Evolutionary conservation across 1,140 invertebrate species (phyloP), one percentile per base, ranked within the genome.

Genomic region (Drosophila kikkawai): DNA sequence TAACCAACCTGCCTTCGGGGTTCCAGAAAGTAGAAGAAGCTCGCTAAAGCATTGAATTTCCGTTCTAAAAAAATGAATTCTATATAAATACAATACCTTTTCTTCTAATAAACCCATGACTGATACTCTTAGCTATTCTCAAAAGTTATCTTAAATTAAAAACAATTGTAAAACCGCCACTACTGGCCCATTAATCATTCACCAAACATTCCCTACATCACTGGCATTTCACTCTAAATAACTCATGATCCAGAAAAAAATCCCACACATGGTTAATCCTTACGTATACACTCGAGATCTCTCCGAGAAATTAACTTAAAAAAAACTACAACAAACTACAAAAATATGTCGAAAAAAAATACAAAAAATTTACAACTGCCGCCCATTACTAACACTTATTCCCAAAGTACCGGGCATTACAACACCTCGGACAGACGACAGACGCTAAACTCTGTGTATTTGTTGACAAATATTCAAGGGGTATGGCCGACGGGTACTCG

Each of bases 221-320:
- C 19, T 29, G 17, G 1, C 17, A 22, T 34, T 61, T 41, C 73
- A 83, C 73, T 70, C 69, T 61, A 51, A 70, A 67, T 56, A 36
- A 37, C 64, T 56, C 56, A 67, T 47, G 65, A 65, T 48, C 11
- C 11, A 2, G 7, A 39, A 42, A 79, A 83, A 88, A 90, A 75
- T 88, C 85, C 84, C 84, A 88, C 84, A 84, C 77, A 80, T 79
- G 69, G 84, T 63, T 88, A 90, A 88, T 84, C 85, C 85, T 73
- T 81, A 53, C 61, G 42, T 75, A 69, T 65, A 44, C 55, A 83
- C 60, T 75, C 66, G 65, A 64, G 67, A 80, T 68, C 53, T 26
- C 51, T 56, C 13, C 53, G 36, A 61, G 44, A 37, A 56, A 74
- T 70, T 73, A 42, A 29, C 32, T 58, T 59, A 45, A 51, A 36